phyloP scores from a whole-genome alignment of 64 coral and sea anemone species.

The Cladopsammia gracilis region DNA sequence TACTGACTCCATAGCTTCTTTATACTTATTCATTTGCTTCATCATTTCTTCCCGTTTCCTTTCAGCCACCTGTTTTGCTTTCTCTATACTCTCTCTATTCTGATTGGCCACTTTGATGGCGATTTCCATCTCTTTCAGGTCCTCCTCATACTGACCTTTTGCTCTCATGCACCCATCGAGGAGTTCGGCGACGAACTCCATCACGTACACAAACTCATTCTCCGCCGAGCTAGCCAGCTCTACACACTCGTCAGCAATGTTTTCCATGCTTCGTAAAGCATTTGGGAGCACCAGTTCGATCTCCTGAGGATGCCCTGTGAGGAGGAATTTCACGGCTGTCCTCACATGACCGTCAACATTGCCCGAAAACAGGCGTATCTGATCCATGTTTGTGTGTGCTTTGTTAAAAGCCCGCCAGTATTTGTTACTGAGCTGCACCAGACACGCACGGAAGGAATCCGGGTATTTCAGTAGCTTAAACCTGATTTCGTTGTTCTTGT shows the following conservation, averaged over 20 bases:
- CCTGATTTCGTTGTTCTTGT: slow-evolving; percentile 11
- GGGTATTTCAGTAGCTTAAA: slow-evolving; percentile 66
- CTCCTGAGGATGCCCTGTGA: slow-evolving; percentile 13
- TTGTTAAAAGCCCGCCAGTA: slow-evolving; percentile 60
- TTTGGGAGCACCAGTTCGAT: slow-evolving; percentile 46
- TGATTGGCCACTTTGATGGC: slow-evolving; percentile 12
- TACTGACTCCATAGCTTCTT: slow-evolving; percentile 38
- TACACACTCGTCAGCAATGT: slow-evolving; percentile 63
- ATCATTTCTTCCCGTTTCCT: slow-evolving; percentile 7
- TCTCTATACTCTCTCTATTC: background rate
- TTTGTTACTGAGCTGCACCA: slow-evolving; percentile 72
- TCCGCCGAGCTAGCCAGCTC: slow-evolving; percentile 29
- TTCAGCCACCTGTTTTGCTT: slow-evolving; percentile 1
- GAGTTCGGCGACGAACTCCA: slow-evolving; percentile 51
- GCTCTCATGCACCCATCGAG: slow-evolving; percentile 68
- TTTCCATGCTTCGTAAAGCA: slow-evolving; percentile 18
- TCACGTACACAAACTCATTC: slow-evolving; percentile 52
- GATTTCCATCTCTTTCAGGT: slow-evolving; percentile 15
- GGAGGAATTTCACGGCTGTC: slow-evolving; percentile 56
- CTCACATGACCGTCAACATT: slow-evolving; percentile 66
- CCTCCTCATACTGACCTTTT: slow-evolving; percentile 57
- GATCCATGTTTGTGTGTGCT: slow-evolving; percentile 71
- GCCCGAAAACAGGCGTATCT: slow-evolving; percentile 45
- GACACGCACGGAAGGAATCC: slow-evolving; percentile 71
- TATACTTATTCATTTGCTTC: slow-evolving; percentile 43